phyloP scores from a whole-genome alignment of 2,797 vertebrate species.

The Crypturellus tataupa region DNA sequence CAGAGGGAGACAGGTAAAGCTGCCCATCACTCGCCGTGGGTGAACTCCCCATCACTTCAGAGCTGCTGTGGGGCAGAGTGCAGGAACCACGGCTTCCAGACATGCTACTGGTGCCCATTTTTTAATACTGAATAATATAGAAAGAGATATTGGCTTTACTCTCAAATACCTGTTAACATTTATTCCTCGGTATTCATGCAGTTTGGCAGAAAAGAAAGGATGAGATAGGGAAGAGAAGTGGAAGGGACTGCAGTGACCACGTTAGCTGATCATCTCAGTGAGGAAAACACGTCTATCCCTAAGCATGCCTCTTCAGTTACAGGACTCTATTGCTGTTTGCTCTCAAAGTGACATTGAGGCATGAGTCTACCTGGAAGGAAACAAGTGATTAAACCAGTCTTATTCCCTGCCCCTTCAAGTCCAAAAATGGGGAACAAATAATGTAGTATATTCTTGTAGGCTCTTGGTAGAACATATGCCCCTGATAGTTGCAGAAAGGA shows the following conservation, averaged over 20 bases:
- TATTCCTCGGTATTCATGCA: not conserved
- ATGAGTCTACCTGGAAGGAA: not conserved
- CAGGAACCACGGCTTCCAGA: not conserved
- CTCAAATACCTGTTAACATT: not conserved
- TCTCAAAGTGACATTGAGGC: not conserved
- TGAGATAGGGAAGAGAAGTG: not conserved
- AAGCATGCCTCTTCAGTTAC: not conserved
- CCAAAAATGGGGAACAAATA: not conserved
- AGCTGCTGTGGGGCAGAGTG: not conserved
- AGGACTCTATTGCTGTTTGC: not conserved
- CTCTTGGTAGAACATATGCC: not conserved
- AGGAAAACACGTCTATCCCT: not conserved
- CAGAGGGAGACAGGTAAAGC: not conserved
- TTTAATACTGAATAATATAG: not conserved
- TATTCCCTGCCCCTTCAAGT: not conserved
- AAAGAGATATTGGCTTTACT: not conserved
- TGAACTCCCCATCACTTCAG: rapidly evolving
- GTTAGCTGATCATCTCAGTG: not conserved
- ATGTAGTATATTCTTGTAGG: not conserved
- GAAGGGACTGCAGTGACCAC: not conserved
- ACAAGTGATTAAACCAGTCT: not conserved
- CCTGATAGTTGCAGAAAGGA: not conserved
- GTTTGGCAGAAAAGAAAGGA: not conserved
- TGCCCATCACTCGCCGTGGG: rapidly evolving
- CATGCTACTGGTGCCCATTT: not conserved